Evolutionary conservation across 2,888 invertebrate species (phyloP).

Genomic region (Nineta flava): DNA sequence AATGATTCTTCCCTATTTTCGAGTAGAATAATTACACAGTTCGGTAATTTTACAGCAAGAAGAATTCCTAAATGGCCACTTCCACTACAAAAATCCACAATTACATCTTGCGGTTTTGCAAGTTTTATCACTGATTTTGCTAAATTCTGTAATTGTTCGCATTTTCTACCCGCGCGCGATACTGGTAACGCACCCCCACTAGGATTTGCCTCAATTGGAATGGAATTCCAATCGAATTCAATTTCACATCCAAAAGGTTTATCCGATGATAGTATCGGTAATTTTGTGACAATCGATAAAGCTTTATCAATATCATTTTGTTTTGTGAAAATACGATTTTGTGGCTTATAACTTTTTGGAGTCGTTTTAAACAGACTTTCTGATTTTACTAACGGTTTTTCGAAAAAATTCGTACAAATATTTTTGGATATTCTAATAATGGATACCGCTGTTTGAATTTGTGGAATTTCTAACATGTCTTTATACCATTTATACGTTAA

Average conservation of each 20-base stretch:
- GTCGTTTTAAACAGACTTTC: slow-evolving; percentile 66
- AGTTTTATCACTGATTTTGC: slow-evolving; percentile 57
- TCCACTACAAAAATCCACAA: slow-evolving; percentile 91
- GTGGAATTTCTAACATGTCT: slow-evolving; percentile 19
- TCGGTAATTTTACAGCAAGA: slow-evolving; percentile 61
- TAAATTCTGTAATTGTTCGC: slow-evolving; percentile 75
- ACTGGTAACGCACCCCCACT: slow-evolving; percentile 63
- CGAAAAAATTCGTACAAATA: slow-evolving; percentile 13
- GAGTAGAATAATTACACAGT: slow-evolving; percentile 61
- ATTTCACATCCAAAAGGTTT: slow-evolving; percentile 27
- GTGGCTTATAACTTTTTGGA: slow-evolving; percentile 57
- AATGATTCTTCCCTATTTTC: slow-evolving; percentile 88
- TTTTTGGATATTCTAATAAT: slow-evolving; percentile 2
- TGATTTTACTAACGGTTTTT: slow-evolving; percentile 33
- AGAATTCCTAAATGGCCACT: slow-evolving; percentile 85
- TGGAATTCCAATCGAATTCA: slow-evolving; percentile 46
- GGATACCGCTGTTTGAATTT: slow-evolving; percentile 18
- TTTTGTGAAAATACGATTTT: slow-evolving; percentile 55
- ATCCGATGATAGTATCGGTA: slow-evolving; percentile 25
- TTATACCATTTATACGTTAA: slow-evolving; percentile 47
- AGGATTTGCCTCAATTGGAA: slow-evolving; percentile 63
- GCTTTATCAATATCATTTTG: slow-evolving; percentile 57
- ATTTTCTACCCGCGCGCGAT: slow-evolving; percentile 57
- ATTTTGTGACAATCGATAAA: slow-evolving; percentile 29
- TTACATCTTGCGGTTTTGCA: slow-evolving; percentile 46